Evolutionary conservation across 2,888 invertebrate genomes (phyloP).

Genomic region (Drosophila bunnanda): DNA sequence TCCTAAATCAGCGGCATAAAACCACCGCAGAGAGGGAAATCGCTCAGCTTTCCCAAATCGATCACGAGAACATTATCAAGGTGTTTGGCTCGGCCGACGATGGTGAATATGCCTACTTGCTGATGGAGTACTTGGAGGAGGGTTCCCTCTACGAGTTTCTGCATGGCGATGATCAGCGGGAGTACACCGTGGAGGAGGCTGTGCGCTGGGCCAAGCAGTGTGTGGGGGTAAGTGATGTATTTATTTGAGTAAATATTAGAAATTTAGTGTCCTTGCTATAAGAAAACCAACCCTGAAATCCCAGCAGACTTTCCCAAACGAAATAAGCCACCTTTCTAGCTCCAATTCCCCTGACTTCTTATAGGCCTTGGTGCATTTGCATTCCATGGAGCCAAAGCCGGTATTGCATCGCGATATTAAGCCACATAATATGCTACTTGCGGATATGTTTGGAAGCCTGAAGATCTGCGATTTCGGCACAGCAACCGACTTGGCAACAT

Average conservation of each 20-base stretch:
- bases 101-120: conserved; percentile 2
- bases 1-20: neutral
- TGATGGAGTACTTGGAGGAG: conserved; percentile 22
- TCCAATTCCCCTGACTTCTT: neutral
- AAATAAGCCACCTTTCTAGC: neutral
- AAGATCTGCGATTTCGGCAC: conserved; percentile 30
- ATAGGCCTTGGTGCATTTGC: conserved; percentile 7
- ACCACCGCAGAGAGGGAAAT: conserved; percentile 17
- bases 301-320: neutral
- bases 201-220: conserved; percentile 11
- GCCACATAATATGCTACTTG: conserved; percentile 23
- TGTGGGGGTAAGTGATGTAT: conserved; percentile 2
- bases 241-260: neutral
- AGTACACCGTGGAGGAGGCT: conserved; percentile 14
- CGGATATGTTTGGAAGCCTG: neutral
- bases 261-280: too few species aligned
- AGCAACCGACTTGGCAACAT: conserved; percentile 18
- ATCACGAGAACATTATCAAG: conserved; percentile 23
- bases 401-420: conserved; percentile 27
- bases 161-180: neutral
- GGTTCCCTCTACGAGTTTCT: conserved; percentile 21
- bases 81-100: neutral
- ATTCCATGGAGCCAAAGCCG: conserved; percentile 7
- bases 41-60: conserved; percentile 2
- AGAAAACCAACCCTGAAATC: neutral